These are phyloP conservation scores for Distichodus sexfasciatus DNA, from an alignment of 2,797 vertebrate genomes.

Conservation along the genomic window DNA sequence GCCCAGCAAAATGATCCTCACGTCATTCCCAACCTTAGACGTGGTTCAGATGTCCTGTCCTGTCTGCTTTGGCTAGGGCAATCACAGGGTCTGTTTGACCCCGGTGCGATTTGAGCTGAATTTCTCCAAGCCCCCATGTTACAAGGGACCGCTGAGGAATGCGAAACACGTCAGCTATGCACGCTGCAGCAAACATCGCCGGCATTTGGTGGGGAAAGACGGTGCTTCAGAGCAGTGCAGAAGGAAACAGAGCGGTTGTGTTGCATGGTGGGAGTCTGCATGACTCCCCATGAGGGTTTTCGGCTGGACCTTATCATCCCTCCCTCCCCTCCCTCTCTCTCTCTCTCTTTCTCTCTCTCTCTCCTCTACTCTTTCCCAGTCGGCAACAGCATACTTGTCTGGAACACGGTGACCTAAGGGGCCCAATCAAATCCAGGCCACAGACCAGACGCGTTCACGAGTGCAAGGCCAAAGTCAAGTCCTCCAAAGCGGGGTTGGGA, in stretches of 20 bases:
- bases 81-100: background rate
- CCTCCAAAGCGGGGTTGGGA: too few relatives aligned
- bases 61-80: too few relatives aligned
- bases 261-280: conserved; percentile 18
- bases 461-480: conserved; percentile 47
- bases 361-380: too few relatives aligned
- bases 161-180: conserved; percentile 54
- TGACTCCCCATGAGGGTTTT: background rate
- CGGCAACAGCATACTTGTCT: conserved; percentile 47
- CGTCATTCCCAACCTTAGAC: too few relatives aligned
- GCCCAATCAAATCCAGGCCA: conserved; percentile 47
- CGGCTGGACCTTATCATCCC: conserved; percentile 22
- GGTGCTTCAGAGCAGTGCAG: conserved; percentile 50
- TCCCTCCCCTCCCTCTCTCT: background rate
- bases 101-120: conserved; percentile 26
- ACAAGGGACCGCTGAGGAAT: conserved; percentile 30
- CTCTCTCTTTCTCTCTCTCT: background rate
- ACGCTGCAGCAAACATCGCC: conserved; percentile 46
- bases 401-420: conserved; percentile 52
- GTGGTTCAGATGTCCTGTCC: too few relatives aligned
- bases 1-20: too few relatives aligned
- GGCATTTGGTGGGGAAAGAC: conserved; percentile 41
- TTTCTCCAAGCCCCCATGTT: conserved; percentile 15
- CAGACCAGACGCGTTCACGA: conserved; percentile 48
- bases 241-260: conserved; percentile 37